Evolutionary conservation across 2,888 invertebrate genomes (phyloP).

Genomic region (Metellina segmentata): DNA sequence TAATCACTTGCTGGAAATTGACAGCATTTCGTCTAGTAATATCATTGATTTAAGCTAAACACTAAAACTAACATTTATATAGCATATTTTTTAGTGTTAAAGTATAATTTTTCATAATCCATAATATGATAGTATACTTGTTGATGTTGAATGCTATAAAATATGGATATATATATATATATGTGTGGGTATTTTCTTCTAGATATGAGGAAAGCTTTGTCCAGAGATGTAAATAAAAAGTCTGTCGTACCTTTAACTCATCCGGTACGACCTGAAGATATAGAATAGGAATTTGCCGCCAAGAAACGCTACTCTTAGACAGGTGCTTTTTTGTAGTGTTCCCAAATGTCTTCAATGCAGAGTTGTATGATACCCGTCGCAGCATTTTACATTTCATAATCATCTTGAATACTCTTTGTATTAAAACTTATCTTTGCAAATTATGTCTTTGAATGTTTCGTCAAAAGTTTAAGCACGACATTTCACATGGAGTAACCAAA

Average conservation of each 20-base stretch:
- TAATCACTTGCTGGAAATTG: too few species aligned
- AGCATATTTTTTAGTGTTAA: too few species aligned
- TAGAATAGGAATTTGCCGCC: slow-evolving; percentile 84
- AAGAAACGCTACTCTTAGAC: background rate
- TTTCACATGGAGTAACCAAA: too few species aligned
- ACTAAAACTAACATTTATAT: too few species aligned
- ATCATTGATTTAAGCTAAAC: too few species aligned
- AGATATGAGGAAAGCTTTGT: slow-evolving; percentile 99
- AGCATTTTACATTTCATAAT: background rate
- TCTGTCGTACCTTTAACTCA: slow-evolving; percentile 95
- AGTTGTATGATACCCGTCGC: background rate
- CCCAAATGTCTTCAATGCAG: background rate
- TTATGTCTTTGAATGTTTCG: background rate
- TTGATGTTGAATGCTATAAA: too few species aligned
- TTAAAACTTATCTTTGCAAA: background rate
- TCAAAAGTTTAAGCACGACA: too few species aligned
- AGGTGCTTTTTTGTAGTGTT: background rate
- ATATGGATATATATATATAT: too few species aligned
- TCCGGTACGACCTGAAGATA: slow-evolving; percentile 97
- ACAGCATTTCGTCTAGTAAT: too few species aligned
- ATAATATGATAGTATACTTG: too few species aligned
- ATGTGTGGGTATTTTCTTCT: slow-evolving; percentile 78
- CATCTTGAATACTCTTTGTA: background rate
- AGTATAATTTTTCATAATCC: too few species aligned
- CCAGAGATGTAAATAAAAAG: slow-evolving; percentile 93